A percentile compares a stretch with the other conserved stretches of the same genome.
phyloP scores from a whole-genome alignment of 2,888 invertebrate species.

The Luperina testacea region DNA sequence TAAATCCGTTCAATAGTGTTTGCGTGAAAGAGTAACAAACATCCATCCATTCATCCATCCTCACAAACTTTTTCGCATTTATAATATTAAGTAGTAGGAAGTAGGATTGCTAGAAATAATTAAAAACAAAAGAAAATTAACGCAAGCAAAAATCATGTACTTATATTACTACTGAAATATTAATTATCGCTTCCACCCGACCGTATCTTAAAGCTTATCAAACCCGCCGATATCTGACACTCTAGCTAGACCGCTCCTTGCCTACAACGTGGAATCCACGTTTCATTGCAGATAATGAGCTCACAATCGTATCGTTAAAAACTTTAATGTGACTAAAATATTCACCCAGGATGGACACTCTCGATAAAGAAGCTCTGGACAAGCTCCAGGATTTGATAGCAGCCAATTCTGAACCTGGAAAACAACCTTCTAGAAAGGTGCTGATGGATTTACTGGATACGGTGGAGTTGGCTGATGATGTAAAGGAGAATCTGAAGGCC shows the following conservation, averaged over 20 bases:
- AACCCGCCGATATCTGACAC: slow-evolving; percentile 52
- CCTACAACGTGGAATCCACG: slow-evolving; percentile 75
- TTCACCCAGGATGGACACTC: slow-evolving; percentile 68
- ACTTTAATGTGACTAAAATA: slow-evolving; percentile 54
- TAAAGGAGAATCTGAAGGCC: slow-evolving; percentile 90
- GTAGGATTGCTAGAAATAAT: neutral
- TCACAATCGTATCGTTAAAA: slow-evolving; percentile 20
- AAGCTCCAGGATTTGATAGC: slow-evolving; percentile 78
- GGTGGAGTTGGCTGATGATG: slow-evolving; percentile 91
- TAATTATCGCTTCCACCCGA: slow-evolving; percentile 5
- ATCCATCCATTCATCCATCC: too few species aligned
- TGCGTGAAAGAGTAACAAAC: too few species aligned
- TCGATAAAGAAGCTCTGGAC: slow-evolving; percentile 68
- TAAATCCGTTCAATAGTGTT: too few species aligned
- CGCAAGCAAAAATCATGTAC: neutral
- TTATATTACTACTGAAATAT: neutral
- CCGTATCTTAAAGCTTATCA: slow-evolving; percentile 37
- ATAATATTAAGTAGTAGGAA: too few species aligned
- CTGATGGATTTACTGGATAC: slow-evolving; percentile 90
- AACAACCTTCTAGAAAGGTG: slow-evolving; percentile 88
- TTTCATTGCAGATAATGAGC: slow-evolving; percentile 59
- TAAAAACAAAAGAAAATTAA: neutral
- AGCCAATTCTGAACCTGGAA: slow-evolving; percentile 75
- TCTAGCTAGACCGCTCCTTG: slow-evolving; percentile 56
- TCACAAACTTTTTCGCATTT: too few species aligned